Evolutionary conservation across 2,113 vertebrate species (phyloP), one percentile per base, ranked within the genome.

Genomic region (Megaceryle torquata): DNA sequence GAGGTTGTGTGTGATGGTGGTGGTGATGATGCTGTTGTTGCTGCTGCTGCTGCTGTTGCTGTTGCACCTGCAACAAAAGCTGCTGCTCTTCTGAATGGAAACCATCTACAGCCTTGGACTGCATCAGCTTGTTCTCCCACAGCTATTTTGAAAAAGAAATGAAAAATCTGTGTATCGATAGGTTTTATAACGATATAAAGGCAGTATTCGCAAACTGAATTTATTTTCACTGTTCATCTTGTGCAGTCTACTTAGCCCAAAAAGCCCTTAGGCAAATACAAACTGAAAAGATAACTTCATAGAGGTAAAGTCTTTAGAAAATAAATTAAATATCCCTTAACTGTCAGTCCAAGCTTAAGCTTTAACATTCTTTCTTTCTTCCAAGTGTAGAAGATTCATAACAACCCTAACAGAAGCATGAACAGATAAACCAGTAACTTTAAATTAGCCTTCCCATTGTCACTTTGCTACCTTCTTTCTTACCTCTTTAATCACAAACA

Each of bases 51-150:
- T 98, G 98, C 8, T 98, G 98, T 33, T 98, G 98, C 12, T 97
- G 98, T 37, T 99, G 98, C 33, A 98, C 98, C 50, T 99, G 99
- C 97, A 99, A 97, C 82, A 99, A 97, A 97, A 99, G 98, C 70
- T 98, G 98, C 96, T 99, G 99, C 92, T 99, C 99, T 95, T 99
- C 99, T 6, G 99, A 98, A 88, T 99, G 99, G 98, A 99, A 99
- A 85, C 99, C 99, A 96, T 99, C 99, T 96, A 99, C 99, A 39
- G 99, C 99, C 96, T 99, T 99, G 15, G 99, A 99, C 97, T 99
- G 99, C 98, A 99, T 98, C 95, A 99, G 97, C 86, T 99, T 99
- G 97, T 98, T 99, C 97, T 99, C 99, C 99, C 99, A 99, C 41
- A 99, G 98, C 99, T 99, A 94, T 60, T 85, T 87, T 37, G 84